Evolutionary conservation across 2,113 vertebrate genomes (phyloP), one percentile per base, ranked within the genome.

Genomic region (Ellobius talpinus): DNA sequence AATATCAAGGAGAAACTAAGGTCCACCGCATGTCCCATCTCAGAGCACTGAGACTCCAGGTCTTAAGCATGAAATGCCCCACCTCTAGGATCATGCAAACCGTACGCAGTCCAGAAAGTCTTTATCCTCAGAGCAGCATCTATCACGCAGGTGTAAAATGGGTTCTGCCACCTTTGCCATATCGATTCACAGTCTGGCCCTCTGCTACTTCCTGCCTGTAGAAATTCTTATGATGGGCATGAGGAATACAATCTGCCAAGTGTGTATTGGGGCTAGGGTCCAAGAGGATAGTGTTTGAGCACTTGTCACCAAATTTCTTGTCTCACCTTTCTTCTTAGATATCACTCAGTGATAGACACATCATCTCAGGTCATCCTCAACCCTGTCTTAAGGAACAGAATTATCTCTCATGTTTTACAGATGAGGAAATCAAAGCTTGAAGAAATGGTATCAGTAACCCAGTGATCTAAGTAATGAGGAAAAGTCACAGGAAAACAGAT

Each of bases 301-400:
- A 23, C 84, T 65, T 79, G 12, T 94, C 26, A 74, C 77, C 58
- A 88, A 93, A 92, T 65, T 47, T 17, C 63, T 90, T 89, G 10
- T 78, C 78, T 85, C 45, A 19, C 89, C 52, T 95, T 97, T 94
- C 45, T 10, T 26, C 11, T 94, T 88, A 88, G 29, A 45, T 90
- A 31, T 72, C 7, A 14, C 36, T 45, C 47, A 33, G 55, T 94
- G 29, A 72, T 19, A 33, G 29, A 87, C 9, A 16, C n/a, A 52
- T 63, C 36, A 50, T 85, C 45, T 95, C 74, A 88, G 29, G 42
- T 79, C 45, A 88, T 92, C 85, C 65, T 82, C 76, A 68, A 33
- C 21, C 50, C 23, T 84, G 45, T 23, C 79, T 81, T 65, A 17
- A 86, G 31, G 85, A 47, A 45, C 52, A 96, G 58, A 33, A 76